Percentiles rank a stretch among this genome's conserved stretches.
Conservation (phyloP, 2,888 invertebrate genomes). For the Sicus ferrugineus region DNA sequence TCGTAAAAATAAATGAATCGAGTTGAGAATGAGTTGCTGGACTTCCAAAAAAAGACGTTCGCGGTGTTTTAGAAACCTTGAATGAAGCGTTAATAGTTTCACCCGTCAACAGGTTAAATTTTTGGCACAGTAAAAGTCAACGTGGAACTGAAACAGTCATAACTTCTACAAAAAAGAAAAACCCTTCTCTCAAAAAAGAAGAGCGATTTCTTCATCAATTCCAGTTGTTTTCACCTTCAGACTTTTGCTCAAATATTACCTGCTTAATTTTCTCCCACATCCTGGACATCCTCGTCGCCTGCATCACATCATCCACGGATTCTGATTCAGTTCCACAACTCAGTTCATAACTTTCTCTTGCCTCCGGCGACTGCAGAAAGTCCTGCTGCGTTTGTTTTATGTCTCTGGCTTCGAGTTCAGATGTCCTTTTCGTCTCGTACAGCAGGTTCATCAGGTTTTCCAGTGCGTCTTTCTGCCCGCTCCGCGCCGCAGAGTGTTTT, state of each 20-base stretch:
- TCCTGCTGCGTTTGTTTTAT: slow-evolving; percentile 41
- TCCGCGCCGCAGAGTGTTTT: not conserved
- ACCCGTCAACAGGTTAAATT: not conserved
- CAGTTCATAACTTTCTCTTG: not conserved
- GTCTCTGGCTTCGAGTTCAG: no score
- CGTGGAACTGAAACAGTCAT: no score
- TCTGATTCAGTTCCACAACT: no score
- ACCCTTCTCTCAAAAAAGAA: no score
- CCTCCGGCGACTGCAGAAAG: not conserved
- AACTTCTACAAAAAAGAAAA: no score
- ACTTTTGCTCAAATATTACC: no score
- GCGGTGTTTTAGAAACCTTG: not conserved
- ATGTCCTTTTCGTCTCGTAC: slow-evolving; percentile 15
- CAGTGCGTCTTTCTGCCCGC: slow-evolving; percentile 4
- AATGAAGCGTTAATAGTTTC: not conserved
- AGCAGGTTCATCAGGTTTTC: slow-evolving; percentile 44
- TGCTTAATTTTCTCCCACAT: no score
- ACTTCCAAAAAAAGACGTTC: not conserved
- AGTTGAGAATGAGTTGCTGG: not conserved
- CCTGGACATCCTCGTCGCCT: no score
- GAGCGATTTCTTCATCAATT: no score
- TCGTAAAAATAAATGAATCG: slow-evolving; percentile 23
- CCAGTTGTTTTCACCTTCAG: no score
- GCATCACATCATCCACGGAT: no score
- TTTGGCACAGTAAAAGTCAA: no score